Percentiles rank a stretch among this genome's conserved stretches.
Evolutionary conservation across 1,140 invertebrate species (phyloP).

Genomic region (Drosophila prosaltans): DNA sequence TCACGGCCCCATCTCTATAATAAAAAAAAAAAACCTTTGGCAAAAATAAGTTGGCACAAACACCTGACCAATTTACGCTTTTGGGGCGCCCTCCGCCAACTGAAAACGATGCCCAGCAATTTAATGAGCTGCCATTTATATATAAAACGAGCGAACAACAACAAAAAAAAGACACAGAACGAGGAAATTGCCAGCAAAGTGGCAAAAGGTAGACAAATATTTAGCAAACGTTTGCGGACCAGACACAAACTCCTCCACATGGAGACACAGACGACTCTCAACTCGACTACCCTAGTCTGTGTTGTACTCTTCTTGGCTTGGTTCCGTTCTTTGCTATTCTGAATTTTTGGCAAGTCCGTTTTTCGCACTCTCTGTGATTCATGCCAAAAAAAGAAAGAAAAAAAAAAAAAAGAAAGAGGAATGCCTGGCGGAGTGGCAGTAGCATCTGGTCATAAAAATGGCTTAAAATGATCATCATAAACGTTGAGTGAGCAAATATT

Average conservation of each 20-base stretch:
- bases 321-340: neutral
- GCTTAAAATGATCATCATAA: constrained; percentile 83
- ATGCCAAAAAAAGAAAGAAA: neutral
- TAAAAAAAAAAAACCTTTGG: constrained; percentile 4
- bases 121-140: constrained; percentile 81
- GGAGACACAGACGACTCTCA: constrained; percentile 48
- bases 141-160: constrained; percentile 46
- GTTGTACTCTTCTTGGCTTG: neutral
- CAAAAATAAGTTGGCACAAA: constrained; percentile 17
- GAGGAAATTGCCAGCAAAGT: constrained; percentile 38
- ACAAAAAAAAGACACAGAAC: constrained; percentile 32
- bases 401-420: neutral
- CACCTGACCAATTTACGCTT: constrained; percentile 52
- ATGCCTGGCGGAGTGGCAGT: constrained; percentile 33
- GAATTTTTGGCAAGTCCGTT: constrained; percentile 11
- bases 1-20: constrained; percentile 11
- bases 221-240: constrained; percentile 61
- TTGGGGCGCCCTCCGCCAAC: constrained; percentile 26
- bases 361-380: constrained; percentile 11
- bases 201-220: constrained; percentile 74
- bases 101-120: constrained; percentile 70
- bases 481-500: constrained; percentile 83
- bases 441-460: constrained; percentile 82
- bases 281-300: constrained; percentile 3
- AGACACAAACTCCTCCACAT: constrained; percentile 40